Percentiles rank a stretch among this genome's conserved stretches.
These are phyloP conservation scores for Candoia aspera DNA, from an alignment of 2,113 vertebrate species.

Conservation along the genomic window DNA sequence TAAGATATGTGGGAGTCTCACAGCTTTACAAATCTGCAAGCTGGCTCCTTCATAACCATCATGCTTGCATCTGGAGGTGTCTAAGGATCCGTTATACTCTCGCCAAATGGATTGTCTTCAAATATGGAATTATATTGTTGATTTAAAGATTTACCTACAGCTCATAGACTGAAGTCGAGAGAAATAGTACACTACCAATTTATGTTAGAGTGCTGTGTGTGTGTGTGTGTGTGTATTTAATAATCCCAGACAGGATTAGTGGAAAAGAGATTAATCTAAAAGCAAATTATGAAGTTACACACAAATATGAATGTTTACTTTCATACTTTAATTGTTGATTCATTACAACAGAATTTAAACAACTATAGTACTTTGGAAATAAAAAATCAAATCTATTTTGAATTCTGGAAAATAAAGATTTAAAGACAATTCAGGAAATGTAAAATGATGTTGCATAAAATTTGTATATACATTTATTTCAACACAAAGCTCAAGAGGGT, in stretches of 20 bases:
- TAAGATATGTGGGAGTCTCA: background rate
- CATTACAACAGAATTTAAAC: background rate
- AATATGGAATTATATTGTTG: background rate
- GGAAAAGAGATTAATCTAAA: background rate
- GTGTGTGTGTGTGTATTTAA: background rate
- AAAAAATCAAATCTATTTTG: background rate
- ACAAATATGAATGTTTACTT: background rate
- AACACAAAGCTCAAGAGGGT: background rate
- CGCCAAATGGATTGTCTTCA: background rate
- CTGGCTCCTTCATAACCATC: background rate
- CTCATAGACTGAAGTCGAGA: background rate
- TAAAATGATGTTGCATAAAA: background rate
- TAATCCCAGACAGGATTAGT: background rate
- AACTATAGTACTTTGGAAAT: background rate
- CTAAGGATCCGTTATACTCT: background rate
- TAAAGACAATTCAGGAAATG: background rate
- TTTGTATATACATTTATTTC: background rate
- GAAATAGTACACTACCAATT: background rate
- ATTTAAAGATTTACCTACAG: background rate
- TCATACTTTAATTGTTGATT: background rate
- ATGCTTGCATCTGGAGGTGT: background rate
- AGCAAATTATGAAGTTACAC: background rate
- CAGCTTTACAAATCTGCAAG: background rate
- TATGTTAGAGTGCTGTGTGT: background rate
- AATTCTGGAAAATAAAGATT: background rate